Percentiles rank a stretch among this genome's conserved stretches.
Conservation (phyloP, 2,888 invertebrate genomes). For the Parnassius mnemosyne region DNA sequence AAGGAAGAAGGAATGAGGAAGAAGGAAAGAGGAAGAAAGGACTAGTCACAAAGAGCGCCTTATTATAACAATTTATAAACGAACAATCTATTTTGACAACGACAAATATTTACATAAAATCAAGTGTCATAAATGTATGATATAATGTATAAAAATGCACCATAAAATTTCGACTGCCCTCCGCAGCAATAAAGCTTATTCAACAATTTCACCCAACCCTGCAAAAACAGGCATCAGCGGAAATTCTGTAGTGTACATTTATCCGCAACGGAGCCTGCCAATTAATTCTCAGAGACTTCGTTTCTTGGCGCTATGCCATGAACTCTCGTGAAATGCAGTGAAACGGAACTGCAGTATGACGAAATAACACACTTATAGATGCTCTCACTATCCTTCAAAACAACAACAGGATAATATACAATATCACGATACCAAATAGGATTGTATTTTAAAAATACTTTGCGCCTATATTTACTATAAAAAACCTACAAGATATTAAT, state of each 20-base stretch:
- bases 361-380: slow-evolving; percentile 14
- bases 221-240: slow-evolving; percentile 27
- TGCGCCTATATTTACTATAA: too few relatives aligned
- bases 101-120: too few relatives aligned
- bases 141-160: too few relatives aligned
- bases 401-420: slow-evolving; percentile 1
- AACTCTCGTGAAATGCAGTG: slow-evolving; percentile 31
- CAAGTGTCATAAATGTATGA: too few relatives aligned
- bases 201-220: background rate
- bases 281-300: slow-evolving; percentile 42
- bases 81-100: too few relatives aligned
- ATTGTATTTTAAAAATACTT: too few relatives aligned
- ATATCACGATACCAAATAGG: background rate
- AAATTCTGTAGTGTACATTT: slow-evolving; percentile 42
- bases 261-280: slow-evolving; percentile 44
- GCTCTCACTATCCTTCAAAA: slow-evolving; percentile 9
- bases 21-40: too few relatives aligned
- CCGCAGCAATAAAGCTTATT: background rate
- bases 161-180: background rate
- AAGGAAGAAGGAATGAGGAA: too few relatives aligned
- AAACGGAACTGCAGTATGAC: slow-evolving; percentile 27
- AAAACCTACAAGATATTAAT: too few relatives aligned
- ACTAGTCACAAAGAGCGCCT: too few relatives aligned
- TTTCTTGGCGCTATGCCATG: slow-evolving; percentile 43
- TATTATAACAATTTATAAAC: too few relatives aligned